A percentile compares a stretch with the other conserved stretches of the same genome.
Conservation (phyloP, 23 tunicate genomes). For the Halocynthia aurantium region DNA sequence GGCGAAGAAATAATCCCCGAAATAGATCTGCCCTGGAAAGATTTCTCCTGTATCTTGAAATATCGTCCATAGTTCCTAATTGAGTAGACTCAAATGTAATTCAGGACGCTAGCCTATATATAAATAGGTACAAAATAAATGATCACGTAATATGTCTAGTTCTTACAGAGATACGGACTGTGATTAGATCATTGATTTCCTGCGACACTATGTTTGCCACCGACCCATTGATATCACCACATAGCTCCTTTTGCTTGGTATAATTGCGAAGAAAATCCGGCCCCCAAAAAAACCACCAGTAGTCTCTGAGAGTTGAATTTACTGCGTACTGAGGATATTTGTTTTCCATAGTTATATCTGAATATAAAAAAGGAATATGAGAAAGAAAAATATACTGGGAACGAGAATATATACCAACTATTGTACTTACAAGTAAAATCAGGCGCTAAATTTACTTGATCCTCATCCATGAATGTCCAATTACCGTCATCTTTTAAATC, state of each 20-base stretch:
- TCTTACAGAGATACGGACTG: background rate
- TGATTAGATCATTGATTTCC: slow-evolving; percentile 16
- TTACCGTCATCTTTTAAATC: slow-evolving; percentile 29
- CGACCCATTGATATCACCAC: background rate
- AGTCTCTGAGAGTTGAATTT: slow-evolving; percentile 35
- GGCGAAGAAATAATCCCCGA: slow-evolving; percentile 1
- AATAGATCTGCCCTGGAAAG: no score
- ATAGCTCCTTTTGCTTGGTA: background rate
- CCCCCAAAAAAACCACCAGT: slow-evolving; percentile 50
- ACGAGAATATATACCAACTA: no score
- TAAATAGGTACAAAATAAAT: background rate
- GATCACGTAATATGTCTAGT: background rate
- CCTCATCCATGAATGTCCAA: slow-evolving; percentile 42
- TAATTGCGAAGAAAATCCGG: background rate
- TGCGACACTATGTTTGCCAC: slow-evolving; percentile 3
- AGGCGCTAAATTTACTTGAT: slow-evolving; percentile 21
- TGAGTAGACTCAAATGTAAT: background rate
- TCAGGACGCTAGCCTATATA: background rate
- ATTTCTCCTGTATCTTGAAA: no score
- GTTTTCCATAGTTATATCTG: slow-evolving; percentile 30
- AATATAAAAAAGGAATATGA: no score
- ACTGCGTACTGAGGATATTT: slow-evolving; percentile 17
- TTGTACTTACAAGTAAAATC: slow-evolving; percentile 16
- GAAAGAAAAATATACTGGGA: no score
- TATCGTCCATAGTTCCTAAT: background rate